Percentiles rank a stretch among this genome's conserved stretches.
Conservation (phyloP, 1,140 invertebrate genomes). For the Asbolus verrucosus region DNA sequence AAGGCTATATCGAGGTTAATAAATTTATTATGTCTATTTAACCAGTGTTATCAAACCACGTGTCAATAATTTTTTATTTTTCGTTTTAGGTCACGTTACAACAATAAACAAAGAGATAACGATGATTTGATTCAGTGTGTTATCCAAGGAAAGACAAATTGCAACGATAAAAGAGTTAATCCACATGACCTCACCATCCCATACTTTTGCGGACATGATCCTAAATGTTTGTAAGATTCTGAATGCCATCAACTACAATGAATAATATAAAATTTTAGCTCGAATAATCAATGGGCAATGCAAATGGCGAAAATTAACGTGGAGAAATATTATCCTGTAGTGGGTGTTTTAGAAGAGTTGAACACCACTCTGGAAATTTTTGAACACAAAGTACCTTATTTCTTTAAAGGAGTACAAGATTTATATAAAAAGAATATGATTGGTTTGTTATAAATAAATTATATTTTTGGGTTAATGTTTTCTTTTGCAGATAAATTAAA, state of each 20-base stretch:
- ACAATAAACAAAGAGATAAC: constrained; percentile 29
- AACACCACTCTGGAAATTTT: constrained; percentile 72
- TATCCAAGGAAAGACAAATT: background rate
- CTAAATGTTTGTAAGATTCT: constrained; percentile 69
- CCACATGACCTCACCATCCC: constrained; percentile 70
- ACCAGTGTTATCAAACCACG: constrained; percentile 9
- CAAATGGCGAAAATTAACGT: constrained; percentile 74
- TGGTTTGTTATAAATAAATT: constrained; percentile 60
- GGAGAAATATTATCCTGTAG: constrained; percentile 74
- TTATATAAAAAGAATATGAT: constrained; percentile 69
- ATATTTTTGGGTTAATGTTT: constrained; percentile 11
- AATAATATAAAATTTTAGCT: constrained; percentile 62
- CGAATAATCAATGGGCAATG: constrained; percentile 73
- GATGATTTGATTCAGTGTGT: constrained; percentile 17
- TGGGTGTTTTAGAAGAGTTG: constrained; percentile 75
- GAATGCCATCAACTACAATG: no score
- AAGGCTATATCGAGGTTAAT: constrained; percentile 62
- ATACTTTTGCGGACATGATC: constrained; percentile 77
- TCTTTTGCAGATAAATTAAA: constrained; percentile 50
- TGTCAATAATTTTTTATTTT: no score
- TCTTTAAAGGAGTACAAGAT: constrained; percentile 70
- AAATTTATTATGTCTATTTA: constrained; percentile 29
- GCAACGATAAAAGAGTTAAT: constrained; percentile 18
- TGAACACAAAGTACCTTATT: constrained; percentile 71
- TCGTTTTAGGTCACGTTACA: constrained; percentile 25